Evolutionary conservation across 2,797 vertebrate species (phyloP).

Genomic region (Meriones psammophilus): DNA sequence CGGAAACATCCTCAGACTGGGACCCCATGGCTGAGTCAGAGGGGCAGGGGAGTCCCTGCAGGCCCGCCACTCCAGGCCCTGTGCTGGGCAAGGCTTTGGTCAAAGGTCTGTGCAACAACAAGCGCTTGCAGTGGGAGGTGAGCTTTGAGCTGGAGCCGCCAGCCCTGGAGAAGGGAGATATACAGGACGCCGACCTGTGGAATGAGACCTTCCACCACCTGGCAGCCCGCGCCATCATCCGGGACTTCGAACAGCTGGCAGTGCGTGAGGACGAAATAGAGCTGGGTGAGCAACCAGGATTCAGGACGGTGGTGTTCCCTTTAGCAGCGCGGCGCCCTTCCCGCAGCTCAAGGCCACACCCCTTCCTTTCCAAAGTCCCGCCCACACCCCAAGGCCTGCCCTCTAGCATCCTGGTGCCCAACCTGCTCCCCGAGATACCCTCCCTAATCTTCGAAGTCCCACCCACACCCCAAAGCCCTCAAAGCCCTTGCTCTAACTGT

Average conservation of each 20-base stretch:
- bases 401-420: not conserved
- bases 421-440: not conserved
- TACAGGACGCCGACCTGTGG: constrained; percentile 90
- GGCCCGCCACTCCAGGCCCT: not conserved
- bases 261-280: constrained; percentile 95
- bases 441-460: not conserved
- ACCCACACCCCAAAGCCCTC: not conserved
- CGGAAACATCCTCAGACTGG: constrained; percentile 90
- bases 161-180: constrained; percentile 87
- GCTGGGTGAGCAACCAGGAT: constrained; percentile 88
- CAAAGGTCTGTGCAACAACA: constrained; percentile 92
- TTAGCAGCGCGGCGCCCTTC: not conserved
- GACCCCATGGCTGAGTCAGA: constrained; percentile 77
- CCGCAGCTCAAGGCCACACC: not conserved
- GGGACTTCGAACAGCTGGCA: constrained; percentile 95
- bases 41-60: not conserved
- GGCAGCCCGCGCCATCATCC: constrained; percentile 94
- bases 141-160: constrained; percentile 93
- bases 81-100: constrained; percentile 94
- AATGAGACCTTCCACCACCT: constrained; percentile 97
- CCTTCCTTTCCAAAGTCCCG: no score
- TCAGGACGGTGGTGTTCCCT: rapidly evolving
- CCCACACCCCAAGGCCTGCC: not conserved
- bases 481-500: not conserved
- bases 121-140: constrained; percentile 94